Evolutionary conservation across 2,888 invertebrate genomes (phyloP).

Genomic region (Catocala nupta): DNA sequence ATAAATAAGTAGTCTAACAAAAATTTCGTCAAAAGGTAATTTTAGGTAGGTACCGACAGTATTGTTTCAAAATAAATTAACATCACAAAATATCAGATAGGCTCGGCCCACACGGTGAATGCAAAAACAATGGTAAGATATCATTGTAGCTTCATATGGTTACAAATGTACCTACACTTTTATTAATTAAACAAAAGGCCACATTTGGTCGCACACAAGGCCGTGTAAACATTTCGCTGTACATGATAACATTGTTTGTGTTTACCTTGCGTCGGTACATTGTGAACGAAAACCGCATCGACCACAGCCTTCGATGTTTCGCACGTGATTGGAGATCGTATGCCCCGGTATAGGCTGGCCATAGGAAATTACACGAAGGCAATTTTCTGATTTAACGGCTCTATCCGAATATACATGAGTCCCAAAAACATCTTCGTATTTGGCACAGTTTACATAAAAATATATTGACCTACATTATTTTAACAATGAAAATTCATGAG

Average conservation of each 20-base stretch:
- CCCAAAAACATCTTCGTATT: too few relatives aligned
- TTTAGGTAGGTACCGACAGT: too few relatives aligned
- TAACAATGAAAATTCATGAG: not conserved
- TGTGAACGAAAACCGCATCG: slow-evolving; percentile 52
- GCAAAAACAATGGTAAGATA: too few relatives aligned
- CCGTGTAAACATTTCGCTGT: slow-evolving; percentile 15
- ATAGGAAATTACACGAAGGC: slow-evolving; percentile 42
- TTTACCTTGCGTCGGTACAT: slow-evolving; percentile 12
- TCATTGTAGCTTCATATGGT: too few relatives aligned
- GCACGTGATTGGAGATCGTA: slow-evolving; percentile 61
- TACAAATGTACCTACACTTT: slow-evolving; percentile 3
- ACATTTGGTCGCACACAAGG: slow-evolving; percentile 8
- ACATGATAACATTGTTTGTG: slow-evolving; percentile 11
- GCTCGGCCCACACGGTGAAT: too few relatives aligned
- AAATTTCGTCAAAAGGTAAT: too few relatives aligned
- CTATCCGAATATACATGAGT: not conserved
- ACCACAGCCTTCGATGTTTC: slow-evolving; percentile 63
- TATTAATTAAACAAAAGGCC: slow-evolving; percentile 1
- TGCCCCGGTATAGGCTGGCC: slow-evolving; percentile 28
- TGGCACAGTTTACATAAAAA: too few relatives aligned
- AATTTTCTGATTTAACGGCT: not conserved
- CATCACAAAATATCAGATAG: too few relatives aligned
- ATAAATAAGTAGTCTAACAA: too few relatives aligned
- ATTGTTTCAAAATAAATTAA: too few relatives aligned
- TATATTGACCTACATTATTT: not conserved